A percentile compares a stretch with the other conserved stretches of the same genome.
These are phyloP conservation scores for Thecocarcelia acutangulata DNA, from an alignment of 2,888 invertebrate species.

Conservation along the genomic window DNA sequence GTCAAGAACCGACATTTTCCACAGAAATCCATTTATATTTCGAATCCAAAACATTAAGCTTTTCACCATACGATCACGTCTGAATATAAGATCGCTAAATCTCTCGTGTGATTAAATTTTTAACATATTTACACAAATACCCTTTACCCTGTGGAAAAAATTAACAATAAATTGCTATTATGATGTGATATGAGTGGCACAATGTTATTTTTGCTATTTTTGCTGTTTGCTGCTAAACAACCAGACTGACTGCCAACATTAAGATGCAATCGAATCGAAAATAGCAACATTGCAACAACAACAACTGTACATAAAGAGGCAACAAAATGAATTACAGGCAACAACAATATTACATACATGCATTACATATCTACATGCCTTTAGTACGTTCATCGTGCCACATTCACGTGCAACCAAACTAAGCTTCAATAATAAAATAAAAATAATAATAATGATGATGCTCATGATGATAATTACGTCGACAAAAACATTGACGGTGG, in stretches of 20 bases:
- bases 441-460: conserved; percentile 74
- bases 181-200: conserved; percentile 66
- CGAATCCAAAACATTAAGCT: conserved; percentile 8
- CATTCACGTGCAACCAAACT: conserved; percentile 70
- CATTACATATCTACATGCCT: not conserved
- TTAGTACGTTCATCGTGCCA: conserved; percentile 48
- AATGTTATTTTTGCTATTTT: conserved; percentile 55
- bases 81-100: conserved; percentile 46
- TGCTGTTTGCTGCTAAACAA: conserved; percentile 30
- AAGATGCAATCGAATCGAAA: conserved; percentile 56
- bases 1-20: not conserved
- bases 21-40: conserved; percentile 19
- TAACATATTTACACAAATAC: conserved; percentile 66
- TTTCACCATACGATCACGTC: conserved; percentile 37
- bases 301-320: not conserved
- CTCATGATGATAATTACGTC: conserved; percentile 69
- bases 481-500: conserved; percentile 20
- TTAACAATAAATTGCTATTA: conserved; percentile 66
- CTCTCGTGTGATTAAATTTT: conserved; percentile 60
- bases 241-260: conserved; percentile 36
- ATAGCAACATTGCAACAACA: conserved; percentile 19
- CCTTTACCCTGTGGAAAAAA: conserved; percentile 62
- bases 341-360: conserved; percentile 7
- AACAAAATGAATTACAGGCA: too few species aligned
- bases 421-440: conserved; percentile 76